A percentile compares a stretch with the other conserved stretches of the same genome.
Evolutionary conservation across 2,888 invertebrate genomes (phyloP).

Genomic region (Bombylius major): DNA sequence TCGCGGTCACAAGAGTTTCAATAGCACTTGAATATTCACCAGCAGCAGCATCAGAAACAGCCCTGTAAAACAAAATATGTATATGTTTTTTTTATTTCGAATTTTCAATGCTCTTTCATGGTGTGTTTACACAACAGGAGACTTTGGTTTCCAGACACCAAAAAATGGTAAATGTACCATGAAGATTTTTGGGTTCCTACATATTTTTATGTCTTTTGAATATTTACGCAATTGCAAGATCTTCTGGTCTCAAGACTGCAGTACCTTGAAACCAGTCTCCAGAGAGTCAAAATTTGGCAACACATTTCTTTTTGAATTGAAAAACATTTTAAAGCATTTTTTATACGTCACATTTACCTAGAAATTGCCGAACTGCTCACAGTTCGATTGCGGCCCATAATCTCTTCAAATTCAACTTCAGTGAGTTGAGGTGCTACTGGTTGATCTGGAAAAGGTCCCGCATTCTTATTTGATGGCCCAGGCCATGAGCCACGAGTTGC

Average conservation of each 20-base stretch:
- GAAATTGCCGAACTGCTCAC: constrained; percentile 97
- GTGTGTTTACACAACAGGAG: too few species aligned
- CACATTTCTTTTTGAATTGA: too few species aligned
- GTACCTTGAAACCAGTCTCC: too few species aligned
- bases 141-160: too few species aligned
- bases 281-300: too few species aligned
- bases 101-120: neutral
- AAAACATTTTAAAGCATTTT: too few species aligned
- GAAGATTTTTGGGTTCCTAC: too few species aligned
- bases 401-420: constrained; percentile 96
- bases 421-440: constrained; percentile 52
- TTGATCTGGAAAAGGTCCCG: constrained; percentile 32
- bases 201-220: too few species aligned
- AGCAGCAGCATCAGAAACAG: constrained; percentile 93
- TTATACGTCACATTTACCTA: constrained; percentile 19
- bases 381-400: constrained; percentile 92
- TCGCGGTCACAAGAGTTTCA: constrained; percentile 96
- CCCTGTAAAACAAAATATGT: constrained; percentile 39
- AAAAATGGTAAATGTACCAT: too few species aligned
- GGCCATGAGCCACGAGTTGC: constrained; percentile 60
- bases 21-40: constrained; percentile 97
- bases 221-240: too few species aligned
- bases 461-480: constrained; percentile 33
- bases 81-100: neutral
- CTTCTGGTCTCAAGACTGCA: too few species aligned